Base-by-base conservation (phyloP, 2,113 vertebrate species). In the Grammomys dolichurus region DNA sequence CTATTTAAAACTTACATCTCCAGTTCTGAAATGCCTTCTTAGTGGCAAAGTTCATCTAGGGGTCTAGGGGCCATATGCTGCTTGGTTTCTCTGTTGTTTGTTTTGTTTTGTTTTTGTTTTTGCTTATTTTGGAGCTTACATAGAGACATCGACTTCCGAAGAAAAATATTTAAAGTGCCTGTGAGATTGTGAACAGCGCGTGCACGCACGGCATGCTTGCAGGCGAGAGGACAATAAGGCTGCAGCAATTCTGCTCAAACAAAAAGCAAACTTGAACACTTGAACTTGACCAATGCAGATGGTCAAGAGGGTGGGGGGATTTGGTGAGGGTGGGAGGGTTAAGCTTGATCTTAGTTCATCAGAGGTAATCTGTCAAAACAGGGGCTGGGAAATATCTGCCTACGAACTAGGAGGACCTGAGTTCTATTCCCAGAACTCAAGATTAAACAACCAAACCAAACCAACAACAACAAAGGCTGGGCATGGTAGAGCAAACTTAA, bases 1-100 rank as follows among this genome's bases (percentile, higher is more conserved):
- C 97, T 97, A 98, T 98, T 98, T 98, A 98, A 97, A 98, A 97
- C 97, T 96, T 97, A 73, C 82, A 46, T 0, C 17, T 40, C 63
- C 48, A 19, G 78, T 87, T 90, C 90, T 91, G 96, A 97, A 97
- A 95, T 96, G 98, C 95, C 93, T 96, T 95, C 63, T 94, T 94
- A 80, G 73, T 82, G 97, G 97, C 96, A 96, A 98, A 96, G 96
- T 97, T 98, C 97, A 97, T 94, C 95, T 85, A 90, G 96, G 93
- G 94, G 90, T 97, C 92, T 3, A 1, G 24, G 22, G 89, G 78
- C 85, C 94, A 95, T 97, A 95, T 95, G 97, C 95, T 96, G 95
- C 97, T 97, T 87, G 92, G 85, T 6, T 67, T 89, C 6, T 40
- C 77, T 51, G 80, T 40, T 67, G 14, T 54, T 80, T 80, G 16